These are phyloP conservation scores for Pelodiscus sinensis DNA, from an alignment of 2,113 vertebrate species.

Conservation along the genomic window DNA sequence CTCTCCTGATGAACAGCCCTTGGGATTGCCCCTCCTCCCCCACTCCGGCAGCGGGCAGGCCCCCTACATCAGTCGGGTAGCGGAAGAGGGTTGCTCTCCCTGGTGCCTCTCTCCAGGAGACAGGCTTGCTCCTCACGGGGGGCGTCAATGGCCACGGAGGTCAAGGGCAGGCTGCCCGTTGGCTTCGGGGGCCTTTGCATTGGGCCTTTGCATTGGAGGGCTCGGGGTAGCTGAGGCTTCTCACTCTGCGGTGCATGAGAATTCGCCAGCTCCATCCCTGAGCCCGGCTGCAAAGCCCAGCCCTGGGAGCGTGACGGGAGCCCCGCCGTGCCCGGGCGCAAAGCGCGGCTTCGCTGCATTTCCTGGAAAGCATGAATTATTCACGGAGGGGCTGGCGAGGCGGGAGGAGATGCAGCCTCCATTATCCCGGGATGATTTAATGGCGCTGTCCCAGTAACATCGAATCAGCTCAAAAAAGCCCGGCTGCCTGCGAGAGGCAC, in stretches of 20 bases:
- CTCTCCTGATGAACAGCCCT: neutral
- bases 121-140: neutral
- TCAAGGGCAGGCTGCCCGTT: too few relatives aligned
- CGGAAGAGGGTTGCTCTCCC: neutral
- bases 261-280: slow-evolving; percentile 12
- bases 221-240: neutral
- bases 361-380: slow-evolving; percentile 82
- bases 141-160: neutral
- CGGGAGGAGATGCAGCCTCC: slow-evolving; percentile 22
- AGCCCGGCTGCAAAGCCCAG: neutral
- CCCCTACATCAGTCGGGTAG: neutral
- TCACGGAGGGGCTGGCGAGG: slow-evolving; percentile 22
- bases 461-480: slow-evolving; percentile 50
- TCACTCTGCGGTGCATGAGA: neutral
- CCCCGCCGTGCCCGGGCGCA: neutral
- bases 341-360: neutral
- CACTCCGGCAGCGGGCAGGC: neutral
- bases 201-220: neutral
- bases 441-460: slow-evolving; percentile 72
- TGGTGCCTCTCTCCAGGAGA: neutral
- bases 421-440: slow-evolving; percentile 78
- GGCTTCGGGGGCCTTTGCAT: neutral
- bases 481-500: neutral
- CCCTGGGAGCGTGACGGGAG: neutral
- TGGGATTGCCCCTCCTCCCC: too few relatives aligned